Evolutionary conservation across 2,113 vertebrate species (phyloP), one percentile per base, ranked within the genome.

Genomic region (Equus quagga): DNA sequence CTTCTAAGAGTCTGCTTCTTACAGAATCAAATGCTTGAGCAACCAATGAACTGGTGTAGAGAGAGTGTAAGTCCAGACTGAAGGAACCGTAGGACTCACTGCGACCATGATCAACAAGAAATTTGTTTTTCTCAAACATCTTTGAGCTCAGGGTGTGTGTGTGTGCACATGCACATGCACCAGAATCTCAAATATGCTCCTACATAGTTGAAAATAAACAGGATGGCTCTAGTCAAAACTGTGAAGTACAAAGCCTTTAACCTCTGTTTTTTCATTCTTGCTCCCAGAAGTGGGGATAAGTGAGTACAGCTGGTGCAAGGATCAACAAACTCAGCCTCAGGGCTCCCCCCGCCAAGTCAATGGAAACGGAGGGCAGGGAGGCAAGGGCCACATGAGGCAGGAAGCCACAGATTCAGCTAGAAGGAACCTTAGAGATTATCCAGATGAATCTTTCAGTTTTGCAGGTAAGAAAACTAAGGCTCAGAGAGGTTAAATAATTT

Each of bases 161-260:
- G 62, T 62, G 21, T 24, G 2, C 26, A 5, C 0, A 6, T 0
- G 10, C 41, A 46, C 51, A 26, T 2, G 6, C 44, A 64, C n/a
- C 51, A 85, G 79, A 67, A 92, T 92, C 72, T 89, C 92, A 97
- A 87, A 46, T 14, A 89, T 6, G 46, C 60, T 86, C 65, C 60
- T 62, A 4, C 62, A 33, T 3, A 15, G 87, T 2, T 80, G 91
- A 80, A 96, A 80, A 89, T 86, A 94, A 95, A 81, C 94, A 97
- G 83, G 84, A 79, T 54, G 49, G 36, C 28, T 89, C 78, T 36
- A 73, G 90, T 95, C 69, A 94, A 92, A 85, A 93, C 81, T 91
- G 90, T 41, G 31, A 87, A 44, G 54, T 51, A 83, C 2, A 51
- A 56, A 87, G 60, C n/a, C 72, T 70, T 90, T 54, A 72, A 12